Evolutionary conservation across 1,140 invertebrate genomes (phyloP).

Genomic region (Periplaneta americana): DNA sequence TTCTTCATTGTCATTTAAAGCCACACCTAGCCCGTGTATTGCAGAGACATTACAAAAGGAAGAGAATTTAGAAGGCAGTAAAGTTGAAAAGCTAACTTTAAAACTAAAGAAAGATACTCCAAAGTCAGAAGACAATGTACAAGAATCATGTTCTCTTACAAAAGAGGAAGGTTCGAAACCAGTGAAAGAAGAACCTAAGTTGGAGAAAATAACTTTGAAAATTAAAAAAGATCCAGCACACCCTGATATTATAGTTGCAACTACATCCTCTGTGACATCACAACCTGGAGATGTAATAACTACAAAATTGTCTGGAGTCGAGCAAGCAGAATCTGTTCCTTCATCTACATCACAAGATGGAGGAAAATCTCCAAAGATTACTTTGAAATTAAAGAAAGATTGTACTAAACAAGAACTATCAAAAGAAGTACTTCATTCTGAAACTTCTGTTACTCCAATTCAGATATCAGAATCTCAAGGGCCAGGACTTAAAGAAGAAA

Average conservation of each 20-base stretch:
- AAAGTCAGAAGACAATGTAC: not conserved
- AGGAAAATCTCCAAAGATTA: conserved; percentile 4
- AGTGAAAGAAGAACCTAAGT: conserved; percentile 1
- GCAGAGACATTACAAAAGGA: not conserved
- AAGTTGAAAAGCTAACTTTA: conserved; percentile 5
- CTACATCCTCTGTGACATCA: not conserved
- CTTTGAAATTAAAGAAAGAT: conserved; percentile 16
- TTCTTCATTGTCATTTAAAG: not conserved
- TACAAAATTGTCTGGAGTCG: not conserved
- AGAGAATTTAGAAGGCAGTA: not conserved
- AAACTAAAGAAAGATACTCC: conserved; percentile 7
- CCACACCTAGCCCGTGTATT: not conserved
- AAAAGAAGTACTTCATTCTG: not conserved
- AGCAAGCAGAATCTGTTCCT: not conserved
- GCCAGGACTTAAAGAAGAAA: not conserved
- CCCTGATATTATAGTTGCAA: not conserved
- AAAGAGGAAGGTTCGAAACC: not conserved
- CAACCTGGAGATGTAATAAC: not conserved
- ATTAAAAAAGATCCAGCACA: conserved; percentile 9
- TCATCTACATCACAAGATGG: not conserved
- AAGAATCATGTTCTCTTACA: not conserved
- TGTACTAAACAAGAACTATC: not conserved
- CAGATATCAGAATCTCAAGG: not conserved
- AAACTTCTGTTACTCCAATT: not conserved
- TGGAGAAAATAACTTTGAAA: conserved; percentile 14